phyloP scores from a whole-genome alignment of 2,888 invertebrate genomes.

The Bombyx huttoni region DNA sequence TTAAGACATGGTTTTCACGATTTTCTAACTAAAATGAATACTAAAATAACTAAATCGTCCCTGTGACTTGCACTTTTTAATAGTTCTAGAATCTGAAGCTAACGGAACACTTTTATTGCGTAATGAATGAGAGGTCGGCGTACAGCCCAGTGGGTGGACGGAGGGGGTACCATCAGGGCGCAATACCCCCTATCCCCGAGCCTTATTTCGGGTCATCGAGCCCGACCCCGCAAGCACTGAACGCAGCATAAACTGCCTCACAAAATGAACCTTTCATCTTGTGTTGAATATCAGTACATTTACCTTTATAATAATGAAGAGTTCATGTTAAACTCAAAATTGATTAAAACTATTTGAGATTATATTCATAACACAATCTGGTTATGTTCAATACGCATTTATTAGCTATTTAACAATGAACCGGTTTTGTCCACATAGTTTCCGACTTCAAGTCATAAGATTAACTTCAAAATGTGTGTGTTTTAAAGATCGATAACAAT shows the following conservation, averaged over 20 bases:
- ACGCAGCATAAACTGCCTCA: slow-evolving; percentile 55
- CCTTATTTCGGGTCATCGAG: slow-evolving; percentile 72
- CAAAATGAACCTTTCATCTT: slow-evolving; percentile 60
- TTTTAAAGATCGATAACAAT: too few relatives aligned
- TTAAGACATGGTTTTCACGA: too few relatives aligned
- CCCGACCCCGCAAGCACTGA: slow-evolving; percentile 48
- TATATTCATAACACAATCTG: too few relatives aligned
- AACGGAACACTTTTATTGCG: slow-evolving; percentile 65
- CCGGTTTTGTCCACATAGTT: too few relatives aligned
- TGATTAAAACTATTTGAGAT: too few relatives aligned
- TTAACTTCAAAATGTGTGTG: too few relatives aligned
- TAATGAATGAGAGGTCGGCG: slow-evolving; percentile 69
- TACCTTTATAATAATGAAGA: neutral
- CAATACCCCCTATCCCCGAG: slow-evolving; percentile 46
- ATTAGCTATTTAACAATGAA: too few relatives aligned
- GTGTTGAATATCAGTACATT: slow-evolving; percentile 34
- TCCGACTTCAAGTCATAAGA: too few relatives aligned
- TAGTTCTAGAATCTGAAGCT: slow-evolving; percentile 19
- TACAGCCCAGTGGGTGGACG: slow-evolving; percentile 29
- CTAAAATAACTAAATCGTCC: too few relatives aligned
- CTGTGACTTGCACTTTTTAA: neutral
- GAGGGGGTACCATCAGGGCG: slow-evolving; percentile 21
- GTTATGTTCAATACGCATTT: too few relatives aligned
- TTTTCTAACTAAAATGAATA: too few relatives aligned
- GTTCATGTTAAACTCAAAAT: too few relatives aligned